A percentile compares a stretch with the other conserved stretches of the same genome.
Evolutionary conservation across 2,888 invertebrate species (phyloP).

Genomic region (Furcula furcula): DNA sequence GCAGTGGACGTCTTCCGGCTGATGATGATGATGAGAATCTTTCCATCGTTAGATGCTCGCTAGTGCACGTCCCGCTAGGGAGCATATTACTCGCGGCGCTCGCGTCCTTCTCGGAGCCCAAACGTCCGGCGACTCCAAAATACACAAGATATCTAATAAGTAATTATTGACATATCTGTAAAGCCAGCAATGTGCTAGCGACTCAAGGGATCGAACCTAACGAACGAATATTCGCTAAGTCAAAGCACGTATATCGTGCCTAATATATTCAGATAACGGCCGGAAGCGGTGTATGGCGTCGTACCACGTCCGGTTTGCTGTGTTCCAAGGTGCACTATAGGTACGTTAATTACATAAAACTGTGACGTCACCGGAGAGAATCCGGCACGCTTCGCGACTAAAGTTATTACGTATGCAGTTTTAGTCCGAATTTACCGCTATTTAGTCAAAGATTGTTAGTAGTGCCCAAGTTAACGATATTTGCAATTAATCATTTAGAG

Average conservation of each 20-base stretch:
- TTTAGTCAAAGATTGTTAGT: slow-evolving; percentile 24
- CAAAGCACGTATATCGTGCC: slow-evolving; percentile 55
- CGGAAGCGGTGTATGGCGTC: slow-evolving; percentile 44
- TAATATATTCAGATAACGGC: slow-evolving; percentile 62
- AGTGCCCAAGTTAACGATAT: background rate
- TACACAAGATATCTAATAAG: too few species aligned
- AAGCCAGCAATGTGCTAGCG: background rate
- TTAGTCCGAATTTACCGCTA: slow-evolving; percentile 43
- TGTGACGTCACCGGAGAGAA: slow-evolving; percentile 61
- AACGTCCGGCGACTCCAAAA: too few species aligned
- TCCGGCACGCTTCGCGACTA: slow-evolving; percentile 38
- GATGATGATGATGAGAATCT: too few species aligned
- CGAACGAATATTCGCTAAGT: slow-evolving; percentile 50
- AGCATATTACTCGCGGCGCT: too few species aligned
- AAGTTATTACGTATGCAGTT: slow-evolving; percentile 54
- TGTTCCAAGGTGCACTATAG: too few species aligned
- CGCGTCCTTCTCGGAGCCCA: too few species aligned
- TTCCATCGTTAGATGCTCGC: too few species aligned
- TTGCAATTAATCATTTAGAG: too few species aligned
- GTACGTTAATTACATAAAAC: slow-evolving; percentile 69
- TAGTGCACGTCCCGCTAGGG: too few species aligned
- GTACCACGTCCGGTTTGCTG: slow-evolving; percentile 35
- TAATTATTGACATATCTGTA: background rate
- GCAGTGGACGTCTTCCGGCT: too few species aligned
- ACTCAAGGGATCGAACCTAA: slow-evolving; percentile 45